These are phyloP conservation scores for Apteryx owenii DNA, from an alignment of 2,113 vertebrate species.

Conservation along the genomic window DNA sequence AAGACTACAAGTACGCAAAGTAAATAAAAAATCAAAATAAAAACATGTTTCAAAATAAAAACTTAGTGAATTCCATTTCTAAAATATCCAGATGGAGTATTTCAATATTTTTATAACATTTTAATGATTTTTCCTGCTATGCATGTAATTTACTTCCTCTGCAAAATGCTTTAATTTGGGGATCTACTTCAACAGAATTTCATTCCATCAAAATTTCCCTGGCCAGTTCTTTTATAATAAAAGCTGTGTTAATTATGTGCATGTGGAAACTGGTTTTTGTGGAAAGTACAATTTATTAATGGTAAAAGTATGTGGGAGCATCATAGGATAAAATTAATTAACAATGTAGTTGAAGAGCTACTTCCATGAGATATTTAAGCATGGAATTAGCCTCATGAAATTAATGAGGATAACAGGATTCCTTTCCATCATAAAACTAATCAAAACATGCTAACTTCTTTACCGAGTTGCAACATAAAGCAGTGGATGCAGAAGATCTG, in stretches of 20 bases:
- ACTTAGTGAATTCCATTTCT: neutral
- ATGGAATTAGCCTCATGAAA: neutral
- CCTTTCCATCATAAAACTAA: neutral
- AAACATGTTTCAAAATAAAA: neutral
- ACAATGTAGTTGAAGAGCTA: neutral
- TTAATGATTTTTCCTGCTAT: neutral
- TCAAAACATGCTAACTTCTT: neutral
- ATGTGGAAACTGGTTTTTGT: neutral
- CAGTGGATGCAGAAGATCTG: neutral
- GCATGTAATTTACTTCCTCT: neutral
- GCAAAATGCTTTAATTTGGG: neutral
- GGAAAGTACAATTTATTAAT: neutral
- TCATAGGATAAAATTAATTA: neutral
- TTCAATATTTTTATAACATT: neutral
- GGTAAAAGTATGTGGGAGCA: neutral
- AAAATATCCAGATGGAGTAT: neutral
- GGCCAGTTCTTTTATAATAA: neutral
- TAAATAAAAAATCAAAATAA: neutral
- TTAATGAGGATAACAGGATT: neutral
- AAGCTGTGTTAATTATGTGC: fast-evolving
- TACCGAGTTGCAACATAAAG: neutral
- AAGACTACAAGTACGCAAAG: neutral
- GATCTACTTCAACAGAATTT: neutral
- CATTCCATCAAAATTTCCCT: neutral
- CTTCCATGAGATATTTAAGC: neutral